These are phyloP conservation scores for Psammodynastes pulverulentus DNA, from an alignment of 2,113 vertebrate species.

Conservation along the genomic window DNA sequence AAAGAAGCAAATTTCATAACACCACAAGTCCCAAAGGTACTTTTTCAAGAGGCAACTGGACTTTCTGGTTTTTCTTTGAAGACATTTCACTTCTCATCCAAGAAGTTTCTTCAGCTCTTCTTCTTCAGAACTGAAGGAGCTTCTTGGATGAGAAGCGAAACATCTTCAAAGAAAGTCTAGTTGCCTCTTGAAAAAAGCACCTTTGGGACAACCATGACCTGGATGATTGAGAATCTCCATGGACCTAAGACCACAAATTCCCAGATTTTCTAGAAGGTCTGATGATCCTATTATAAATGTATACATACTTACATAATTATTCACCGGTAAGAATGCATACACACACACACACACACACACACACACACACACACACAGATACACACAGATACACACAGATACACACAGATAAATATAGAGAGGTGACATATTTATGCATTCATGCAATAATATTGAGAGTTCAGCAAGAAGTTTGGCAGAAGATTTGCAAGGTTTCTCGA, in stretches of 20 bases:
- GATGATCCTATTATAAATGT: neutral
- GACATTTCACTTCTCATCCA: too few species aligned
- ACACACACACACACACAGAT: neutral
- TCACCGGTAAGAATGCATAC: neutral
- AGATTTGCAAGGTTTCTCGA: neutral
- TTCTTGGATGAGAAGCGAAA: too few species aligned
- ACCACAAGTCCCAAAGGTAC: neutral
- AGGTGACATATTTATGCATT: neutral
- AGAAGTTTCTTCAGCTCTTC: too few species aligned
- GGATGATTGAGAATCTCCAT: too few species aligned
- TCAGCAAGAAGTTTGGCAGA: neutral
- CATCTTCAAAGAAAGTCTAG: too few species aligned
- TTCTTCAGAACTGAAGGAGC: too few species aligned
- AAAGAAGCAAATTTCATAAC: neutral
- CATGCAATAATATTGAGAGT: neutral
- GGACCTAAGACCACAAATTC: neutral
- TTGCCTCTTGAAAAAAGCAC: too few species aligned
- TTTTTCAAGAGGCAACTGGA: too few species aligned
- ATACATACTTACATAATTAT: neutral
- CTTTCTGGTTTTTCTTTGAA: too few species aligned
- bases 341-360: neutral
- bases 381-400: accelerated
- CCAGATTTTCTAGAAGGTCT: neutral
- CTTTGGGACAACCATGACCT: too few species aligned
- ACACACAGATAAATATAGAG: neutral